Evolutionary conservation across 2,888 invertebrate species (phyloP), one percentile per base, ranked within the genome.

Genomic region (Pseudococcus viburni): DNA sequence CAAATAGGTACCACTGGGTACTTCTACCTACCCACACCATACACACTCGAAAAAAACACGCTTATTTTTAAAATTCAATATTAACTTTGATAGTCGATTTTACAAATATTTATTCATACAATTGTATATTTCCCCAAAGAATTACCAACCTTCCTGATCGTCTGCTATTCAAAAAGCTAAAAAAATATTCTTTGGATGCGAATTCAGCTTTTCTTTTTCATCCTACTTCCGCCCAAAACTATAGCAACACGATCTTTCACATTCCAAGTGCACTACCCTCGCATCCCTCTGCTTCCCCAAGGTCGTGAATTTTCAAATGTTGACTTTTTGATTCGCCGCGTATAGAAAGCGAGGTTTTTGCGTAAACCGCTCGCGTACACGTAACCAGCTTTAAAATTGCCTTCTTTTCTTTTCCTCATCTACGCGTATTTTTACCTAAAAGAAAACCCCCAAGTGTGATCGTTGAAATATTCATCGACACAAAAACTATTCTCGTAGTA

Each of bases 11-110:
- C 26, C 26, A 1, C 26, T 33, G 26, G 26, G 26, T 33, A 1
- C 26, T 33, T 3, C 26, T 3, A 33, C 26, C 26, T 3, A 33
- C 26, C 26, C 3, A 33, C 26, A 33, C 26, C 26, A 3, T 33
- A 33, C 26, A 33, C 26, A 19, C 19, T 73, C 33, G 19, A 59
- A 73, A 73, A 73, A 73, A 33, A 33, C 26, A 73, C 12, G 68
- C 68, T 26, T 73, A 80, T 80, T 42, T 80, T 80, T 42, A n/a
- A 80, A 80, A 42, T 80, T 80, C 80, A 80, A 80, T 80, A 80
- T 80, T 80, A 39, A 42, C 80, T 42, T 80, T 42, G 80, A 80
- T 42, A 80, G 80, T 42, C 80, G 42, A 80, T 80, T 80, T 42
- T 42, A 80, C 80, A 80, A 80, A 80, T 80, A 80, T 80, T 80